These are phyloP conservation scores for Umimayanthus chanpuru DNA, from an alignment of 92 coral and sea anemone species.

Conservation along the genomic window DNA sequence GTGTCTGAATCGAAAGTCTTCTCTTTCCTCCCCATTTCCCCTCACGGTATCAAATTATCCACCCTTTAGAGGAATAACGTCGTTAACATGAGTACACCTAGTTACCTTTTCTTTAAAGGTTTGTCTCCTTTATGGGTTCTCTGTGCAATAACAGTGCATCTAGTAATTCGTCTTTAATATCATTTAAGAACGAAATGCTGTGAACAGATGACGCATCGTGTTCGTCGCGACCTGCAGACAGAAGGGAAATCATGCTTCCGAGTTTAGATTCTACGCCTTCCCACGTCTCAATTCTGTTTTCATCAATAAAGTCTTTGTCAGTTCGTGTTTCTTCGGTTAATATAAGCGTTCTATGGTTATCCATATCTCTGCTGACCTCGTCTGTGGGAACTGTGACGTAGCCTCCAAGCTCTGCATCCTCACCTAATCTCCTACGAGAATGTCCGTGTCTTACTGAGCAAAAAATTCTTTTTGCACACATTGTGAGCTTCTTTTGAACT, in stretches of 20 bases:
- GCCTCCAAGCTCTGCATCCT: neutral
- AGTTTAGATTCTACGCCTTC: neutral
- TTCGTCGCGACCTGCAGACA: neutral
- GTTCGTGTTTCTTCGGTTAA: neutral
- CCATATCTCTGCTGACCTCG: neutral
- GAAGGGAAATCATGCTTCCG: neutral
- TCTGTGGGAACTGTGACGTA: neutral
- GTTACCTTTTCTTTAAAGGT: neutral
- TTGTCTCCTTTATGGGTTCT: neutral
- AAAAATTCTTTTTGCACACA: neutral
- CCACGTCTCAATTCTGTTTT: neutral
- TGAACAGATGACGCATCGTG: neutral
- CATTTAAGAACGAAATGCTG: neutral
- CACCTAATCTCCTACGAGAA: neutral
- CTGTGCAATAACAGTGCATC: neutral
- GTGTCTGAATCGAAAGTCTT: no score
- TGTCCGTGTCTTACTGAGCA: neutral
- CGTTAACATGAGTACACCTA: neutral
- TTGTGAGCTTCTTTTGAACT: neutral
- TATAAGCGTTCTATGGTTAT: neutral
- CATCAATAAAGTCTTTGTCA: neutral
- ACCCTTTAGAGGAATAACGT: no score
- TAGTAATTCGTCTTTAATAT: slow-evolving; percentile 25
- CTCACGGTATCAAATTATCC: no score
- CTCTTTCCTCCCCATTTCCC: no score